phyloP scores from a whole-genome alignment of 2,888 invertebrate genomes.

The Harpagoxenus sublaevis region DNA sequence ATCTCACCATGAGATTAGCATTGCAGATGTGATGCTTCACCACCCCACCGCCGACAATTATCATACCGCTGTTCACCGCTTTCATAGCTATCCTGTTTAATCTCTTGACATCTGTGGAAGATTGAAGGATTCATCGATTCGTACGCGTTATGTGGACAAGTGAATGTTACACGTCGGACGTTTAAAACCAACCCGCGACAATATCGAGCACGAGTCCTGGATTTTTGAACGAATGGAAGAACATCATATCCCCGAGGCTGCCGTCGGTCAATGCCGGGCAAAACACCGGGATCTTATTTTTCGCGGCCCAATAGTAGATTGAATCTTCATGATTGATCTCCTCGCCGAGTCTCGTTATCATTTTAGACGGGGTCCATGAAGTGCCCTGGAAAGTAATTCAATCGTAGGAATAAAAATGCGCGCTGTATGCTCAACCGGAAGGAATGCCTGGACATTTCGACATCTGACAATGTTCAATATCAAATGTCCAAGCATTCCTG shows the following conservation, averaged over 20 bases:
- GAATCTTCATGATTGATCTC: constrained; percentile 96
- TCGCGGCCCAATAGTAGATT: constrained; percentile 98
- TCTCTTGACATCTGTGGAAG: constrained; percentile 91
- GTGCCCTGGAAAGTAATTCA: constrained; percentile 85
- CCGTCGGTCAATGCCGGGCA: constrained; percentile 99
- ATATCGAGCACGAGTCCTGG: constrained; percentile 98
- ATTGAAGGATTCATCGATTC: constrained; percentile 7
- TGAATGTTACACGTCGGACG: background rate
- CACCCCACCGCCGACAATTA: constrained; percentile 98
- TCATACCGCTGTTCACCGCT: constrained; percentile 97
- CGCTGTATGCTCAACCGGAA: no score
- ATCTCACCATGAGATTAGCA: constrained; percentile 97
- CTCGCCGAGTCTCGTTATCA: constrained; percentile 94
- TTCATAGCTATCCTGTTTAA: constrained; percentile 98
- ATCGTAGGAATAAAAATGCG: background rate
- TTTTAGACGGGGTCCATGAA: constrained; percentile 97
- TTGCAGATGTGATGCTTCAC: constrained; percentile 99
- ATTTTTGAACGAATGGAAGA: constrained; percentile 97
- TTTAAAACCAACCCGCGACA: constrained; percentile 89
- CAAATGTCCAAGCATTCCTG: no score
- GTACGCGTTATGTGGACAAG: background rate
- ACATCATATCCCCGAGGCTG: constrained; percentile 99
- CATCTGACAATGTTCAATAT: no score
- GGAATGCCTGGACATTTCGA: no score
- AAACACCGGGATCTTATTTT: constrained; percentile 98